These are phyloP conservation scores for Peucedramus taeniatus DNA, from an alignment of 2,113 vertebrate species.

Conservation along the genomic window DNA sequence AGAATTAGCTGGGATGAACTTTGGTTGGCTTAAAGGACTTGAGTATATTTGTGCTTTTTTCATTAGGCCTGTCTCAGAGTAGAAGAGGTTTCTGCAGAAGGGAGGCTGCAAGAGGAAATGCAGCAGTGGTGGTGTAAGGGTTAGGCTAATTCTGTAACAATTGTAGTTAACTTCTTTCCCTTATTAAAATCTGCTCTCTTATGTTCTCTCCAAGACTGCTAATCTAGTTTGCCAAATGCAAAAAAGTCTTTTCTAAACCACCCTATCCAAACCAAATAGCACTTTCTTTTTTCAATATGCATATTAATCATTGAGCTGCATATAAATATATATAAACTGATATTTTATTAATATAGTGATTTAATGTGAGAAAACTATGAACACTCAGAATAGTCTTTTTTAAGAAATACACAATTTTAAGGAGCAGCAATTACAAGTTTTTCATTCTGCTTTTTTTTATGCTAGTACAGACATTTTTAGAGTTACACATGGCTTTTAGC, in stretches of 20 bases:
- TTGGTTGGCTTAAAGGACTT: neutral
- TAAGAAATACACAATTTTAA: conserved; percentile 31
- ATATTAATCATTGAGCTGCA: neutral
- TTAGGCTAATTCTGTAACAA: neutral
- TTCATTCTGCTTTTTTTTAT: conserved; percentile 15
- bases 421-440: conserved; percentile 12
- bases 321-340: neutral
- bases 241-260: neutral
- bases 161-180: neutral
- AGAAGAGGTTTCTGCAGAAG: neutral
- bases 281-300: neutral
- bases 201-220: neutral
- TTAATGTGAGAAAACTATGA: neutral
- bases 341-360: neutral
- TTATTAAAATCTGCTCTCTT: neutral
- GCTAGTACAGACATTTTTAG: conserved; percentile 30
- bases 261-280: neutral
- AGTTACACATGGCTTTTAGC: neutral
- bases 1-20: neutral
- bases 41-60: neutral
- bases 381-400: conserved; percentile 19
- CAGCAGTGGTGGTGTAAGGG: neutral
- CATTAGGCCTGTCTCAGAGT: neutral
- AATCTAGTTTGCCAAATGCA: neutral
- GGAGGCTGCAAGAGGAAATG: neutral